phyloP scores from a whole-genome alignment of 2,113 vertebrate species.

The Salvator merianae region DNA sequence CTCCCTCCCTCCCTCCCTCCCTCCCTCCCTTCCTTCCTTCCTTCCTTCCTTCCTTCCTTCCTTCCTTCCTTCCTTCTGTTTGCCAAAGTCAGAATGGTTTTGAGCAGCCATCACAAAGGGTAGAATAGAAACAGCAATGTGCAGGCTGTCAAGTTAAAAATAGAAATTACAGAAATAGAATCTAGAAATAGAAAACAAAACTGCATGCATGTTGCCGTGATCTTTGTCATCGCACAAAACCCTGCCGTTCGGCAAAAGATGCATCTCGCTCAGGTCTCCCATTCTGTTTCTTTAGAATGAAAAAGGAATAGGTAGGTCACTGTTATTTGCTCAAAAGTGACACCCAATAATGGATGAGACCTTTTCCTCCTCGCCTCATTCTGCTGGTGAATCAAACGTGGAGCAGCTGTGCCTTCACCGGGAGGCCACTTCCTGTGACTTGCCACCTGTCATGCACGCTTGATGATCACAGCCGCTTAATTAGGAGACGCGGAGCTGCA shows the following conservation, averaged over 20 bases:
- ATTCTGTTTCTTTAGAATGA: background rate
- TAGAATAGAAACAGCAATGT: background rate
- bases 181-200: conserved; percentile 32
- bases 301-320: conserved; percentile 1
- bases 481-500: conserved; percentile 4
- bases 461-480: conserved; percentile 28
- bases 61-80: background rate
- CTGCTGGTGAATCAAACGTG: background rate
- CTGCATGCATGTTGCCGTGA: background rate
- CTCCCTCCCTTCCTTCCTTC: too few species aligned
- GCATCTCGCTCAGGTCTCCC: background rate
- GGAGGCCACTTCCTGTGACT: fast-evolving
- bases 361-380: background rate
- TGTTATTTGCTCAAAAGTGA: background rate
- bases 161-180: conserved; percentile 16
- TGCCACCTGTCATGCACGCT: background rate
- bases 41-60: too few species aligned
- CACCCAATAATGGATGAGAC: fast-evolving
- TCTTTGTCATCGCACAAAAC: background rate
- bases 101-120: background rate
- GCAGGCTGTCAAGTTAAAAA: conserved; percentile 35
- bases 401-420: background rate
- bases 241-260: background rate
- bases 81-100: background rate
- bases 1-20: too few species aligned